Evolutionary conservation across 2,113 vertebrate species (phyloP), one percentile per base, ranked within the genome.

Genomic region (Semnopithecus entellus): DNA sequence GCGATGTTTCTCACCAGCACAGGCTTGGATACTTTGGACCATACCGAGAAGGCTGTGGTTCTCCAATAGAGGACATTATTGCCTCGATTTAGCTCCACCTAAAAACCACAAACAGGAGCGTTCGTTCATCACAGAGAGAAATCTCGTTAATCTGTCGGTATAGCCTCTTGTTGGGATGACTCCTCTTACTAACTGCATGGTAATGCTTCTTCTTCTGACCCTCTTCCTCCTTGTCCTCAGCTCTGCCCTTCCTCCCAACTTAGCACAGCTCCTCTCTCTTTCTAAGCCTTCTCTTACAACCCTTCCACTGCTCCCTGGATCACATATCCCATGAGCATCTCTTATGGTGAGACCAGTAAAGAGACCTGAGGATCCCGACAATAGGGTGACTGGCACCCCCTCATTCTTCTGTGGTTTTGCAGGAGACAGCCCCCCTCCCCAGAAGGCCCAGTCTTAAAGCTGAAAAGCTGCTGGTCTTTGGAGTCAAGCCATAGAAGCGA

Each of bases 41-140:
- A 99, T 73, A 99, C 86, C 2, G 98, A 98, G 97, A 99, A 99
- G 1, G 99, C 98, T 0, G 99, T 99, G 89, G 99, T 99, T 97
- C 99, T 99, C 99, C 99, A 99, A 76, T 99, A 99, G 66, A 99
- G 98, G 72, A 99, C 99, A 18, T 99, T 99, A 96, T 99, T 99
- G 78, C 99, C 99, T 0, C 97, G 98, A 84, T 98, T 99, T 89
- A 99, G 97, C 45, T 99, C 97, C 2, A 99, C 98, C 99, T 99
- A 50, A 95, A 83, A 94, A 23, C 45, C 70, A 92, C 66, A 80
- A 75, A 30, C 61, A 76, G 70, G 75, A 52, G 27, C 22, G 5
- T 55, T 72, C 48, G 50, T 90, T 90, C 76, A 27, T 30, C 12
- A 14, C n/a, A 75, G 48, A 88, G 38, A 80, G 2, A 32, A 27